phyloP scores from a whole-genome alignment of 2,888 invertebrate genomes.

The Pharmacophagus antenor region DNA sequence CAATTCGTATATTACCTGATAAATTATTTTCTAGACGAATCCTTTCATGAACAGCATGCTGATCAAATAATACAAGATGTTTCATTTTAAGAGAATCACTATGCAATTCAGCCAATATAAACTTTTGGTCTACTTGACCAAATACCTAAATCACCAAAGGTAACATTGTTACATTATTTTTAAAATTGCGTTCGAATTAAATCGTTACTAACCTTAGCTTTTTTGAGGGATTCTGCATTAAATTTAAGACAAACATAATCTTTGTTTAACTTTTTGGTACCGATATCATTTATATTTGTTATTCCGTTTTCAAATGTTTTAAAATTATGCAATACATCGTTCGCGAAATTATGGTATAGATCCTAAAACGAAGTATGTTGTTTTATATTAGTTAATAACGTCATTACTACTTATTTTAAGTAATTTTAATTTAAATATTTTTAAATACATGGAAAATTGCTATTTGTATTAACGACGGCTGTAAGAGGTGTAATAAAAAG shows the following conservation, averaged over 20 bases:
- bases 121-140: slow-evolving; percentile 88
- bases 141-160: slow-evolving; percentile 78
- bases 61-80: slow-evolving; percentile 86
- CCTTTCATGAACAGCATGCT: slow-evolving; percentile 93
- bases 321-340: slow-evolving; percentile 67
- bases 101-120: slow-evolving; percentile 79
- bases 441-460: too few species aligned
- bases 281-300: slow-evolving; percentile 47
- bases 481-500: too few species aligned
- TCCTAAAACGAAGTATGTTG: slow-evolving; percentile 46
- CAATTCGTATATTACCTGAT: slow-evolving; percentile 74
- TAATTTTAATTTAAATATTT: too few species aligned
- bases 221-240: slow-evolving; percentile 49
- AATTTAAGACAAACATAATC: slow-evolving; percentile 56
- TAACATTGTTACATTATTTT: too few species aligned
- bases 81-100: slow-evolving; percentile 38
- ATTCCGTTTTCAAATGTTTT: slow-evolving; percentile 61
- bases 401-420: too few species aligned
- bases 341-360: slow-evolving; percentile 68
- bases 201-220: slow-evolving; percentile 50
- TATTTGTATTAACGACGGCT: too few species aligned
- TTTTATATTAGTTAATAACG: not conserved
- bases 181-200: not conserved
- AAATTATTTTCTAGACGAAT: slow-evolving; percentile 87
- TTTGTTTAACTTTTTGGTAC: slow-evolving; percentile 50